Base-by-base conservation (phyloP, 2,888 invertebrate genomes). In the Nephrotoma guestfalica region DNA sequence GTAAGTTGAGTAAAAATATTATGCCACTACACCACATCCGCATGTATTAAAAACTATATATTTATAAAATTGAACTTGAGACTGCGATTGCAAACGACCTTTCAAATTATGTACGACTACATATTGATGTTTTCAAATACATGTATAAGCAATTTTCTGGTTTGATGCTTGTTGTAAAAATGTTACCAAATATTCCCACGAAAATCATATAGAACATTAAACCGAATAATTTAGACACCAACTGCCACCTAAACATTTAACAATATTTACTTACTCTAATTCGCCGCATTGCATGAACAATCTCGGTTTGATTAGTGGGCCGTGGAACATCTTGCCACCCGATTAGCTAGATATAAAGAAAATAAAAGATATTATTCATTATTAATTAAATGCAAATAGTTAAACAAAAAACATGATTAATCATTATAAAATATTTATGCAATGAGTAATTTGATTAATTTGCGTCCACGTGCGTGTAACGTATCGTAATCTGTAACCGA, bases 221-320 rank as follows among this genome's bases (percentile, higher is more conserved):
- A 71, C 30, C 71, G 30, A 71, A 30, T 71, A 71, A 71, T 6
- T 71, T 11, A 9, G 9, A 9, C 13, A 71, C 9, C 5, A 13
- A 71, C 30, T 30, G 30, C 30, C 30, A 30, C 30, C 30, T 30
- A 30, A 30, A 30, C 1, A 30, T 3, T 30, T 30, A 30, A 30
- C 30, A 43, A 86, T 83, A 86, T 84, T 88, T 87, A 93, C 96
- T 96, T 93, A 99, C 99, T 91, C 99, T 95, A 91, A 99, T 99
- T 90, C 98, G 94, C 88, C 99, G 95, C 99, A 99, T 99, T 88
- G 99, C 99, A 88, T 99, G 98, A 87, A 99, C 99, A 91, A 99
- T 99, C 93, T 99, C 99, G 89, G 99, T 97, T 89, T 99, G 94
- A 91, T 97, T 99, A 89, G 97, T 97, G 43, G 99, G 99, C 89